A percentile compares a stretch with the other conserved stretches of the same genome.
These are phyloP conservation scores for Ochropacha duplaris DNA, from an alignment of 2,888 invertebrate genomes.

Conservation along the genomic window DNA sequence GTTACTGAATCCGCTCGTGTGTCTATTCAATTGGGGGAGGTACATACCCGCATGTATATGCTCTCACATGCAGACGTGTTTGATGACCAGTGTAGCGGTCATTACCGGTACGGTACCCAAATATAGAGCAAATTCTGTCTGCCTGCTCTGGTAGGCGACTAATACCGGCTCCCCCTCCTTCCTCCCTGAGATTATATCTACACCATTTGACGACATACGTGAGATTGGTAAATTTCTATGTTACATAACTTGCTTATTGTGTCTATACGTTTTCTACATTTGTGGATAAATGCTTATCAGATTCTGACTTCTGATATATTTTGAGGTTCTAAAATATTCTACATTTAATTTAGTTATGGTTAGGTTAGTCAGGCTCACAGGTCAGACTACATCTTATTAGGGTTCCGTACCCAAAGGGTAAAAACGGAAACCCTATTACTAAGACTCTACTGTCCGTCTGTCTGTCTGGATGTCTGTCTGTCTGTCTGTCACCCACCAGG, in stretches of 20 bases:
- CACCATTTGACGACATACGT: background rate
- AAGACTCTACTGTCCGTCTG: too few species aligned
- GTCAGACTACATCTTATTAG: too few species aligned
- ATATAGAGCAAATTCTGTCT: constrained; percentile 54
- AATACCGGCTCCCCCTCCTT: constrained; percentile 22
- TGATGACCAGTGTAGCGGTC: background rate
- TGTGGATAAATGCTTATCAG: too few species aligned
- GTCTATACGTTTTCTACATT: too few species aligned
- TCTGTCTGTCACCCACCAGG: too few species aligned
- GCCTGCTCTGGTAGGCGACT: constrained; percentile 14
- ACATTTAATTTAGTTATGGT: too few species aligned
- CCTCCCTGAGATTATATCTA: background rate
- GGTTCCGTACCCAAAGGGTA: too few species aligned
- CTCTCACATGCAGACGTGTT: background rate
- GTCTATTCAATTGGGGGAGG: background rate
- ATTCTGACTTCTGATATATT: too few species aligned
- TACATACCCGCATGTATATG: background rate
- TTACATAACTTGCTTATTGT: background rate
- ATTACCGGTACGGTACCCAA: constrained; percentile 38
- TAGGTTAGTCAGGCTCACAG: too few species aligned
- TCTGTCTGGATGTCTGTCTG: too few species aligned
- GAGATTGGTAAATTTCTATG: background rate
- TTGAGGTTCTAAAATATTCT: too few species aligned
- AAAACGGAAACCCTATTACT: too few species aligned
- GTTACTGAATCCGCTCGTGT: background rate